Conservation (phyloP, 2,113 vertebrate genomes). For the Engystomops pustulosus region DNA sequence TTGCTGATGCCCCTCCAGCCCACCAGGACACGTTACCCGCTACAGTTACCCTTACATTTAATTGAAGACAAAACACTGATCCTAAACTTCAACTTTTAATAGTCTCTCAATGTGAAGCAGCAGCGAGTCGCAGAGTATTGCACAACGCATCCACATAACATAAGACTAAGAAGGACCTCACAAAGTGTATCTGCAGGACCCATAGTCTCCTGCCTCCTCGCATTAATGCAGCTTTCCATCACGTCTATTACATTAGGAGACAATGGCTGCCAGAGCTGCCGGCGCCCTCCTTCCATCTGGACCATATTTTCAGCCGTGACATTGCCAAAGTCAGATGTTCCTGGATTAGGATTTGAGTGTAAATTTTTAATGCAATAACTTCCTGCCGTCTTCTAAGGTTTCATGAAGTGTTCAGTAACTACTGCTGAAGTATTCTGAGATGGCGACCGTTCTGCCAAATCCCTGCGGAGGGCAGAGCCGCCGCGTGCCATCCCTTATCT, state of each 20-base stretch:
- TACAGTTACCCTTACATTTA: too few relatives aligned
- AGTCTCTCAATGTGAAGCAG: too few relatives aligned
- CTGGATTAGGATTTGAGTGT: slow-evolving; percentile 55
- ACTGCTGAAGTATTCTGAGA: slow-evolving; percentile 43
- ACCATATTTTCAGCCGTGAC: slow-evolving; percentile 43
- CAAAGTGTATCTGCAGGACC: too few relatives aligned
- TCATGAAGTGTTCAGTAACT: slow-evolving; percentile 48
- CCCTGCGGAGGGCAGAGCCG: not conserved
- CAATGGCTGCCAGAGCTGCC: not conserved
- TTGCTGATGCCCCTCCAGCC: too few relatives aligned
- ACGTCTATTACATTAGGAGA: not conserved
- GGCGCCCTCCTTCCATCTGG: not conserved
- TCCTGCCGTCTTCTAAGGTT: slow-evolving; percentile 52
- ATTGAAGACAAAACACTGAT: too few relatives aligned
- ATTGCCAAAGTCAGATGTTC: slow-evolving; percentile 54
- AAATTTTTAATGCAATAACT: slow-evolving; percentile 61
- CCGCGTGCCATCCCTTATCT: not conserved
- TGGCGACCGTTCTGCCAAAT: not conserved
- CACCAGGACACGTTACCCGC: too few relatives aligned
- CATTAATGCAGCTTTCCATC: not conserved
- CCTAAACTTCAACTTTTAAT: too few relatives aligned
- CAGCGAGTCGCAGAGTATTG: too few relatives aligned
- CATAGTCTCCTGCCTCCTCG: too few relatives aligned
- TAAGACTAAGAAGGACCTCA: too few relatives aligned
- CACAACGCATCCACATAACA: too few relatives aligned